phyloP scores from a whole-genome alignment of 2,113 vertebrate genomes.

The Formicarius rufipectus region DNA sequence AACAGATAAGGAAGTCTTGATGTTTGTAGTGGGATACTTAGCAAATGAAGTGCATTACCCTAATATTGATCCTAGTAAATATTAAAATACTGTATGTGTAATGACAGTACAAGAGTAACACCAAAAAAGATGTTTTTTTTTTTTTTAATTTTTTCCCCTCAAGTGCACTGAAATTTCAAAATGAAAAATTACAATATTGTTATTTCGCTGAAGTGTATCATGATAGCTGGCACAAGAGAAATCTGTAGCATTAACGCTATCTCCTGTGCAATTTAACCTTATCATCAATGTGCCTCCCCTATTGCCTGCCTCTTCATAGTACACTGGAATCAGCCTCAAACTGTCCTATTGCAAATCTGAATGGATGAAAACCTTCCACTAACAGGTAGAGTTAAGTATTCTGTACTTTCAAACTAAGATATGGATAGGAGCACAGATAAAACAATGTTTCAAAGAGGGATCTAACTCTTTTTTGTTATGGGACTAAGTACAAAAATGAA shows the following conservation, averaged over 20 bases:
- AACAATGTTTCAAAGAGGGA: not conserved
- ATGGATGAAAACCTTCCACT: not conserved
- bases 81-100: not conserved
- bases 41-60: not conserved
- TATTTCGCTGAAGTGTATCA: not conserved
- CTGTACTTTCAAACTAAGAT: not conserved
- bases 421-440: not conserved
- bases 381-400: not conserved
- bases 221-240: not conserved
- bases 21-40: not conserved
- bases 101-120: not conserved
- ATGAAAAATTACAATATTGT: not conserved
- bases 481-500: not conserved
- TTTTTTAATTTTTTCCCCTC: not conserved
- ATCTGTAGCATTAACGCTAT: not conserved
- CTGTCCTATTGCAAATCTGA: not conserved
- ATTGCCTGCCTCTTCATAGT: not conserved
- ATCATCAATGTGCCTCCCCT: not conserved
- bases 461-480: not conserved
- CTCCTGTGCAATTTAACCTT: not conserved
- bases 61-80: not conserved
- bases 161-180: not conserved
- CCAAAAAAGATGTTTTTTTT: not conserved
- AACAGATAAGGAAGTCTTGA: not conserved
- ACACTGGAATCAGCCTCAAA: not conserved